phyloP scores from a whole-genome alignment of 2,113 vertebrate genomes.

The Saguinus midas region DNA sequence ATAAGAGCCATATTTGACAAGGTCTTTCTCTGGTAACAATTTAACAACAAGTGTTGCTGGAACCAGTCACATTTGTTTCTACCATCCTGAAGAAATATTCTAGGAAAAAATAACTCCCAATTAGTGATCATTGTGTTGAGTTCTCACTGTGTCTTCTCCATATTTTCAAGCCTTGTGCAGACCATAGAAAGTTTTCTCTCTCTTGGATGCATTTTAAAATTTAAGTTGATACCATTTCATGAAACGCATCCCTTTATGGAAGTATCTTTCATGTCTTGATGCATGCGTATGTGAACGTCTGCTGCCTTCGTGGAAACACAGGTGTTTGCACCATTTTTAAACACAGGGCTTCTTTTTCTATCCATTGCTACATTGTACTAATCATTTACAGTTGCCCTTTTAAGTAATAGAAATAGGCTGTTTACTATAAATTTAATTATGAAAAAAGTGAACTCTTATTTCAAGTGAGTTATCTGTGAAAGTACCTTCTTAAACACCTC shows the following conservation, averaged over 20 bases:
- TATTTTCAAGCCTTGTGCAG: neutral
- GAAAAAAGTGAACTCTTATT: constrained; percentile 6
- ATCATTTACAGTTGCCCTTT: neutral
- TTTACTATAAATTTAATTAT: neutral
- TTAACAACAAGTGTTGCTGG: neutral
- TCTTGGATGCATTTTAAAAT: neutral
- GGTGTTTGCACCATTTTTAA: neutral
- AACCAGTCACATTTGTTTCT: neutral
- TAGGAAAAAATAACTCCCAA: neutral
- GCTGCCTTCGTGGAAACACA: neutral
- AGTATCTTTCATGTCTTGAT: neutral
- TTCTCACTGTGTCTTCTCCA: neutral
- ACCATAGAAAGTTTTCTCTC: neutral
- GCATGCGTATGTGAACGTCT: neutral
- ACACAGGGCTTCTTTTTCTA: neutral
- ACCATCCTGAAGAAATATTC: neutral
- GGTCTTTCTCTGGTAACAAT: neutral
- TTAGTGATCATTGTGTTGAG: neutral
- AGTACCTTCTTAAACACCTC: constrained; percentile 21
- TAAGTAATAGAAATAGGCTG: neutral
- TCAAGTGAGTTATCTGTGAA: constrained; percentile 10
- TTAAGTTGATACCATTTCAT: neutral
- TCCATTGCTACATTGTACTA: neutral
- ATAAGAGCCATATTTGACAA: neutral
- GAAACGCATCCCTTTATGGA: neutral